A percentile compares a stretch with the other conserved stretches of the same genome.
Conservation (phyloP, 2,888 invertebrate species). For the Torymus auratus region DNA sequence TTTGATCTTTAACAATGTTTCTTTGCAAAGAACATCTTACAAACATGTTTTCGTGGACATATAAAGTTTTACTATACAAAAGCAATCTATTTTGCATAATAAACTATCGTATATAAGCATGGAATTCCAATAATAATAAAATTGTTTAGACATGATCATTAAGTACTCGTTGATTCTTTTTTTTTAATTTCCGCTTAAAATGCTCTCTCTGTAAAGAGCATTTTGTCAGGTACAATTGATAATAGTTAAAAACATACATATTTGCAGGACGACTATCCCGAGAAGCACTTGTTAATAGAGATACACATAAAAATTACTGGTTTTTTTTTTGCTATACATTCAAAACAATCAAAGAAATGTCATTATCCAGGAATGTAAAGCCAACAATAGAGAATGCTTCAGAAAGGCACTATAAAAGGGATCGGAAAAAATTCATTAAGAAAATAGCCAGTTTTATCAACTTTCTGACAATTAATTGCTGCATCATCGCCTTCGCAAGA, state of each 20-base stretch:
- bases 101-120: slow-evolving; percentile 13
- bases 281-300: slow-evolving; percentile 21
- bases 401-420: neutral
- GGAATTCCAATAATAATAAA: slow-evolving; percentile 20
- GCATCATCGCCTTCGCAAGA: neutral
- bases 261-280: slow-evolving; percentile 12
- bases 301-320: slow-evolving; percentile 33
- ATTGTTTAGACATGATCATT: slow-evolving; percentile 34
- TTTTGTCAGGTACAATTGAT: slow-evolving; percentile 53
- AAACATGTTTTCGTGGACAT: slow-evolving; percentile 23
- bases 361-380: slow-evolving; percentile 35
- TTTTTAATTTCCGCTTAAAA: slow-evolving; percentile 22
- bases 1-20: slow-evolving; percentile 22
- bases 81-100: slow-evolving; percentile 33
- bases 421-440: neutral
- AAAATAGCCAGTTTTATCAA: slow-evolving; percentile 25
- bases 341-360: neutral
- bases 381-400: neutral
- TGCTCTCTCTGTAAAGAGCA: slow-evolving; percentile 22
- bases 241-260: slow-evolving; percentile 33
- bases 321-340: slow-evolving; percentile 27
- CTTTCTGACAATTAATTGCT: neutral
- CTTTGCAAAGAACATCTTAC: slow-evolving; percentile 27
- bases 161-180: slow-evolving; percentile 52
- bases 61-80: slow-evolving; percentile 44